phyloP scores from a whole-genome alignment of 2,888 invertebrate species.

The Drosophila paucipuncta region DNA sequence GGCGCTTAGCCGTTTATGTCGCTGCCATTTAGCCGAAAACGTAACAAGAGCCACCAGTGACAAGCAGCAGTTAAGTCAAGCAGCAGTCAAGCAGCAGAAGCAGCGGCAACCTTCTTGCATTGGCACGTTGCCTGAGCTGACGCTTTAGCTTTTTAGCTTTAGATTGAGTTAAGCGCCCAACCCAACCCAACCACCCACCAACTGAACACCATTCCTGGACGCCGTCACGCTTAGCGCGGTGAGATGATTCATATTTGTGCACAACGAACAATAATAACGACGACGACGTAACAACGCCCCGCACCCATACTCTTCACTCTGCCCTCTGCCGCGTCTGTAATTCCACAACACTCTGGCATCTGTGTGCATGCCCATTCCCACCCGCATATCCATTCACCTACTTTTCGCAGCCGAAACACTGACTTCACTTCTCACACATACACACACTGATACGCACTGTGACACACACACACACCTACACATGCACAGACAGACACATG shows the following conservation, averaged over 20 bases:
- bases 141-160: constrained; percentile 27
- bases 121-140: constrained; percentile 49
- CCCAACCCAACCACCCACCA: constrained; percentile 40
- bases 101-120: constrained; percentile 30
- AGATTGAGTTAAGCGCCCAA: constrained; percentile 10
- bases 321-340: constrained; percentile 12
- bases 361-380: constrained; percentile 70
- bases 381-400: constrained; percentile 74
- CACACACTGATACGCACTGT: constrained; percentile 17
- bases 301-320: constrained; percentile 19
- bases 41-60: constrained; percentile 50
- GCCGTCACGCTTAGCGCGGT: constrained; percentile 62
- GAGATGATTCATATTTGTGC: constrained; percentile 77
- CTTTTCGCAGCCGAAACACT: constrained; percentile 66
- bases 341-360: constrained; percentile 43
- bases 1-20: constrained; percentile 50
- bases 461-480: background rate
- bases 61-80: constrained; percentile 25
- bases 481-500: constrained; percentile 11
- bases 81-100: constrained; percentile 4
- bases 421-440: constrained; percentile 67
- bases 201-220: constrained; percentile 44
- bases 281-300: constrained; percentile 62
- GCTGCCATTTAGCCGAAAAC: constrained; percentile 47
- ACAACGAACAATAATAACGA: constrained; percentile 19